Base-by-base conservation (phyloP, 2,797 vertebrate species). In the Liasis olivaceus region DNA sequence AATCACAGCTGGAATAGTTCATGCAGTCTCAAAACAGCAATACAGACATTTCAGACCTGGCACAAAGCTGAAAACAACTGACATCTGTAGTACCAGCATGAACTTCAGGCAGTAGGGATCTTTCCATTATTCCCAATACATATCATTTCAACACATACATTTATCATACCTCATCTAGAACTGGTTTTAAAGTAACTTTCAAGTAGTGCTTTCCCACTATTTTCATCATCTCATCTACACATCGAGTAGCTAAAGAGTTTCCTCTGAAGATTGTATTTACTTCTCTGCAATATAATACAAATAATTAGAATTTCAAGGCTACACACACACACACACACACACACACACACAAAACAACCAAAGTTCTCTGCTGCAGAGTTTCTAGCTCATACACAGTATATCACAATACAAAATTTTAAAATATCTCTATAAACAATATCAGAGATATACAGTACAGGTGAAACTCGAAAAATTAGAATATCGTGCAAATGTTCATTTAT, bases 181-280 rank as follows among this genome's bases (percentile, higher is more conserved):
- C 98, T 95, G 98, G 97, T 97, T 99, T 99, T 95, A 99, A 97
- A n/a, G 99, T 99, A 96, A 99, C 98, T 87, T 98, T 99, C 95
- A 99, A 97, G 98, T 99, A 99, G 98, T 98, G 99, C 95, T 99
- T 98, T 92, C 99, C 99, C 95, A 99, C 99, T 95, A 99, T 99
- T 97, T 99, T 99, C 99, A 99, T 99, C 98, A 99, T 99, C 97
- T 99, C 99, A 95, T 99, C 99, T 87, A 99, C 98, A 97, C 99
- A 99, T 20, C 99, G 98, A 1, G 99, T 99, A 88, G 99, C 99
- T 97, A 99, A 97, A 17, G 99, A 99, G 95, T 99, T 99, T 91
- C 99, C 99, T 96, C 99, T 98, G 94, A 99, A 99, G 96, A 99
- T 98, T 97, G 99, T 99, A 97, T 99, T 99, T 95, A 98, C 99